These are phyloP conservation scores for Tipula vernalis DNA, from an alignment of 2,888 invertebrate species.

Conservation along the genomic window DNA sequence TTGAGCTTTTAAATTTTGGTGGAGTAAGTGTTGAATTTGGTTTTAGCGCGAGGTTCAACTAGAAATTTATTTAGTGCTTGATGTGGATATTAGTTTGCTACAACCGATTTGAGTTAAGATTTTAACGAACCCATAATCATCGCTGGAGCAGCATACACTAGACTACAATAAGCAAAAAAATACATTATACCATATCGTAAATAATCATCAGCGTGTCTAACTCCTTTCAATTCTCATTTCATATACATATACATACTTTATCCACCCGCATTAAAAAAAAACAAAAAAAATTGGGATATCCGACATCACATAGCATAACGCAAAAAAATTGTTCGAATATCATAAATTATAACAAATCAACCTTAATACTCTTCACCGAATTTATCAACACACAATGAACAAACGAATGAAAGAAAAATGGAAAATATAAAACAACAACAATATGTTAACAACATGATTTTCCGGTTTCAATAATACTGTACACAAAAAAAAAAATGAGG, in stretches of 20 bases:
- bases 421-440: background rate
- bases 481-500: background rate
- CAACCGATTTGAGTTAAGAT: no score
- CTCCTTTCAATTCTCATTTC: background rate
- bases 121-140: no score
- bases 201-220: background rate
- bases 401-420: background rate
- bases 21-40: no score
- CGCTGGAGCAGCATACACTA: no score
- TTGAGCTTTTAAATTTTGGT: no score
- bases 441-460: conserved; percentile 4
- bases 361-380: conserved; percentile 4
- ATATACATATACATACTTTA: background rate
- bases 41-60: no score
- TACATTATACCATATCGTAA: background rate
- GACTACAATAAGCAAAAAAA: no score
- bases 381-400: conserved; percentile 4
- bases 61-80: no score
- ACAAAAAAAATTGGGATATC: background rate
- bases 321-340: background rate
- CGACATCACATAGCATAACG: background rate
- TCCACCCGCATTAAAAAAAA: background rate
- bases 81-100: no score
- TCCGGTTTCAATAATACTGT: conserved; percentile 4
- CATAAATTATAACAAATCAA: background rate